Evolutionary conservation across 2,797 vertebrate species (phyloP), one percentile per base, ranked within the genome.

Genomic region (Pampus argenteus): DNA sequence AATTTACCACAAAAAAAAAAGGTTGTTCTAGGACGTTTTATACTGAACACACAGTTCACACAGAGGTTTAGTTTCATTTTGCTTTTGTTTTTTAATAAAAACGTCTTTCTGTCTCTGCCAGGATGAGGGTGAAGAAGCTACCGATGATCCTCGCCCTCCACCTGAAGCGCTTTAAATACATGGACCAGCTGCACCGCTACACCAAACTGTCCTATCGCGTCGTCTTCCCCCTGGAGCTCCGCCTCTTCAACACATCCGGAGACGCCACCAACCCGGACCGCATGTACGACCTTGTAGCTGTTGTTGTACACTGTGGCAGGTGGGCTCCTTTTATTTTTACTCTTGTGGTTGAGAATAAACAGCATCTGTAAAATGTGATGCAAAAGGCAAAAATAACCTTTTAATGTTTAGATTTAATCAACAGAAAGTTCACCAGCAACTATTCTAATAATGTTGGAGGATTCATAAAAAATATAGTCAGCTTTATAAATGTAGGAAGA

Each of bases 161-260:
- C 92, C 90, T 97, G 78, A 98, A 97, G 92, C 94, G 96, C 87
- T 97, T 97, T 78, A 97, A 98, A 25, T 97, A 97, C 91, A 97
- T 97, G 96, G 96, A 98, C 92, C 96, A 97, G 93, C 93, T 97
- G 83, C 96, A 97, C 90, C 95, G 96, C 67, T 97, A 97, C 91
- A 97, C 96, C 92, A 97, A 97, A 67, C 95, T 98, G 45, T 98
- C 96, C 77, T 98, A 98, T 79, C 95, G 97, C 0, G 96, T 98
- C n/a, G 96, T 97, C 90, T 98, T 98, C 84, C 97, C 96, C 0
- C 91, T 97, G 86, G 96, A 97, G 94, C 95, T 97, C 59, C 92
- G 96, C 55, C 96, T 98, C 80, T 98, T 98, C 85, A 98, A 97
- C 94, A 98, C 96, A 5, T 98, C 96, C 0, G 96, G 96, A 8